Evolutionary conservation across 2,888 invertebrate genomes (phyloP).

Genomic region (Drosophila ustulata): DNA sequence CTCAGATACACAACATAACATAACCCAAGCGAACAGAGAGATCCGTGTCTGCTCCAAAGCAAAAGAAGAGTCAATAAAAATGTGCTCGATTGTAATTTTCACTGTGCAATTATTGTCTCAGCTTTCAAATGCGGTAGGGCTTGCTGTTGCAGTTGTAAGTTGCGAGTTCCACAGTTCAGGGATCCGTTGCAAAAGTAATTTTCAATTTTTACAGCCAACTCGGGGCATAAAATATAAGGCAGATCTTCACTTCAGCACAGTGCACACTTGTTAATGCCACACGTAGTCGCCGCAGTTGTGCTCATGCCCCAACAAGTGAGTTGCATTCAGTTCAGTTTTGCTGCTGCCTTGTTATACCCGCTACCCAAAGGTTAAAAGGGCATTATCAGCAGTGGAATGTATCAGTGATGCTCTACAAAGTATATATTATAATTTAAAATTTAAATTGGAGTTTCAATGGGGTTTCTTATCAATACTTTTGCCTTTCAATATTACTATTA

Average conservation of each 20-base stretch:
- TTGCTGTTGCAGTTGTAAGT: neutral
- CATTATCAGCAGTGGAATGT: neutral
- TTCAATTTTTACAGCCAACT: conserved; percentile 72
- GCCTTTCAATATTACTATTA: neutral
- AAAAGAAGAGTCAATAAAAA: conserved; percentile 61
- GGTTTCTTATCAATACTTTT: no score
- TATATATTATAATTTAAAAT: no score
- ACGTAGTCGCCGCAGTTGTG: conserved; percentile 38
- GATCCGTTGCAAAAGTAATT: conserved; percentile 62
- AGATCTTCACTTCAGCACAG: conserved; percentile 24
- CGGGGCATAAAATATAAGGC: conserved; percentile 68
- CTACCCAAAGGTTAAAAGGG: neutral
- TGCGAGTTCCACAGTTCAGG: neutral
- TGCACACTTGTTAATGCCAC: conserved; percentile 58
- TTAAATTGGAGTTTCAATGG: no score
- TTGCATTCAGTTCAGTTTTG: neutral
- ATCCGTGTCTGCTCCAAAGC: conserved; percentile 49
- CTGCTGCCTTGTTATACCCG: neutral
- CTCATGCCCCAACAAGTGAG: conserved; percentile 18
- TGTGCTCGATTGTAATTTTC: conserved; percentile 76
- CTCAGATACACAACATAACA: neutral
- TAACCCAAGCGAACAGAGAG: conserved; percentile 8
- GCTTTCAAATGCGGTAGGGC: conserved; percentile 76
- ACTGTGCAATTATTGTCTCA: conserved; percentile 74
- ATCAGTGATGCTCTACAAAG: neutral